These are phyloP conservation scores for Reticulitermes lucifugus DNA, from an alignment of 2,888 invertebrate genomes.

Conservation along the genomic window DNA sequence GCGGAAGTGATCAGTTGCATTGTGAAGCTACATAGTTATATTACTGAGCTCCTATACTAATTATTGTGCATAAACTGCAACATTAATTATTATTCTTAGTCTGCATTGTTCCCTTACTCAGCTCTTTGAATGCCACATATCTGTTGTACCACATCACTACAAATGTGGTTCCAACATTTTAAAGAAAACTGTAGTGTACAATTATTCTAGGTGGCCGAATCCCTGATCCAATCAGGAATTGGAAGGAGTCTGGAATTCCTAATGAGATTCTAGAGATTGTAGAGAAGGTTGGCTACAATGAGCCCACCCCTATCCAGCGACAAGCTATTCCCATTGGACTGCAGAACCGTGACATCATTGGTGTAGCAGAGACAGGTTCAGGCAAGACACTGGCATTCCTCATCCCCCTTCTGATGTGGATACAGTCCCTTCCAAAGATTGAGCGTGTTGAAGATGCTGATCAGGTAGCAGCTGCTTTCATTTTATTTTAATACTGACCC, in stretches of 20 bases:
- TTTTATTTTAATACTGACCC: neutral
- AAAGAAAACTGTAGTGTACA: neutral
- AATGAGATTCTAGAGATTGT: slow-evolving; percentile 94
- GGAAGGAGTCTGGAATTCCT: slow-evolving; percentile 94
- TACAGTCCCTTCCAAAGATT: slow-evolving; percentile 96
- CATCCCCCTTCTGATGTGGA: slow-evolving; percentile 97
- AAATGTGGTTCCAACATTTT: no score
- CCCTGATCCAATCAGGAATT: slow-evolving; percentile 94
- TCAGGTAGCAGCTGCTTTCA: slow-evolving; percentile 64
- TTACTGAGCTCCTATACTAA: no score
- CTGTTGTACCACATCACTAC: no score
- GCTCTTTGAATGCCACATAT: no score
- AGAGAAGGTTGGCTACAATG: slow-evolving; percentile 94
- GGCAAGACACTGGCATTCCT: slow-evolving; percentile 99
- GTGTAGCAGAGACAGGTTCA: slow-evolving; percentile 98
- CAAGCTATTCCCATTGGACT: slow-evolving; percentile 98
- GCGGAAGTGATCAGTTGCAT: no score
- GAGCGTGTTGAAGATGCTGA: slow-evolving; percentile 91
- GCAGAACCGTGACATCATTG: slow-evolving; percentile 95
- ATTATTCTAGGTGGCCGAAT: slow-evolving; percentile 84
- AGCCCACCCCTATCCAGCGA: slow-evolving; percentile 98
- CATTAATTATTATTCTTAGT: no score
- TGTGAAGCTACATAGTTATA: no score
- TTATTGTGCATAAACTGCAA: no score
- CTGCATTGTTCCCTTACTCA: no score